A percentile compares a stretch with the other conserved stretches of the same genome.
phyloP scores from a whole-genome alignment of 2,888 invertebrate genomes.

The Pseudolycoriella hygida region DNA sequence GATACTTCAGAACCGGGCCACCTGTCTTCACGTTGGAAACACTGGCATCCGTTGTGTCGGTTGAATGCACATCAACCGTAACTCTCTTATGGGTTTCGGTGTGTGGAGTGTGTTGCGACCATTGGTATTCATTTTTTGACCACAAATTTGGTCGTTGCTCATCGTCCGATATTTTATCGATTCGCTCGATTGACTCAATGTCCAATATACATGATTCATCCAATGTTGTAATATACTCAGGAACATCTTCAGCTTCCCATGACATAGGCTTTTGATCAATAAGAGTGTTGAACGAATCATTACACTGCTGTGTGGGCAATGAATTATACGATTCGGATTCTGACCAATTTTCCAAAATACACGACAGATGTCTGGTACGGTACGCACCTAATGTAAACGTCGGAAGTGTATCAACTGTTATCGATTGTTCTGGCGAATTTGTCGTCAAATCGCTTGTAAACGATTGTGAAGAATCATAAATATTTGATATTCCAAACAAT shows the following conservation, averaged over 20 bases:
- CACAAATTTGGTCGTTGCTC: neutral
- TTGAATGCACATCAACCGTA: conserved; percentile 6
- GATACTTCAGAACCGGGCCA: conserved; percentile 11
- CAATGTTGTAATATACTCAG: conserved; percentile 22
- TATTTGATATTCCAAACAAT: conserved; percentile 3
- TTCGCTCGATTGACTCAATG: conserved; percentile 22
- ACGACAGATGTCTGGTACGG: conserved; percentile 25
- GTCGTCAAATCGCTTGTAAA: neutral
- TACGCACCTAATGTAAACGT: conserved; percentile 1
- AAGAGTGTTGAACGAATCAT: neutral
- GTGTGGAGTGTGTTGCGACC: neutral
- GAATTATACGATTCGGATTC: conserved; percentile 27
- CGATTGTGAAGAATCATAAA: conserved; percentile 1
- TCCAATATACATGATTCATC: conserved; percentile 24
- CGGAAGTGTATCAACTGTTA: neutral
- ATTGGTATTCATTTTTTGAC: conserved; percentile 8
- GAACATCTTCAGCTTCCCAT: conserved; percentile 13
- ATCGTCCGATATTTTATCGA: conserved; percentile 8
- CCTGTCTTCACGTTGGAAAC: conserved; percentile 13
- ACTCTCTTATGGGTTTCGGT: neutral
- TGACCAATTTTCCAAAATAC: conserved; percentile 28
- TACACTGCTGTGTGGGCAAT: conserved; percentile 17
- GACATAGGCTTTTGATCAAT: conserved; percentile 6
- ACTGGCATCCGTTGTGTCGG: neutral
- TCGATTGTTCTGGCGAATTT: neutral